Evolutionary conservation across 2,888 invertebrate species (phyloP).

Genomic region (Lottia scabra): DNA sequence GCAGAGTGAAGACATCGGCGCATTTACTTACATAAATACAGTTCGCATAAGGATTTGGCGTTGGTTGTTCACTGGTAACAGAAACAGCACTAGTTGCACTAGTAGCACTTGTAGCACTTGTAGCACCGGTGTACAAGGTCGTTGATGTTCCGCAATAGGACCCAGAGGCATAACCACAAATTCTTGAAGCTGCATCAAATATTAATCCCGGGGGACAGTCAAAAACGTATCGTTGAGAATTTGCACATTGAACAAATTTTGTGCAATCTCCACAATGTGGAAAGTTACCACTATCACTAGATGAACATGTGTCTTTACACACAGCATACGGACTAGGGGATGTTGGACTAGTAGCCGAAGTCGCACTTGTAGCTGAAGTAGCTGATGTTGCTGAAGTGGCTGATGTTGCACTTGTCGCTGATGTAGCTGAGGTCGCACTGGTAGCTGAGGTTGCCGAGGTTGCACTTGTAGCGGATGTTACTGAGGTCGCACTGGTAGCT

Average conservation of each 20-base stretch:
- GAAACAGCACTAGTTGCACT: slow-evolving; percentile 1
- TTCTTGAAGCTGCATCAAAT: not conserved
- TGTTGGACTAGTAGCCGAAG: no score
- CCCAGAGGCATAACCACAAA: not conserved
- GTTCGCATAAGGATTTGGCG: not conserved
- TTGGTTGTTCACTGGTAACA: not conserved
- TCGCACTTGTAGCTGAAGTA: no score
- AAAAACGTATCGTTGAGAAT: not conserved
- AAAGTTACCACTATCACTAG: not conserved
- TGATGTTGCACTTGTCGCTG: no score
- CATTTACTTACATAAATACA: not conserved
- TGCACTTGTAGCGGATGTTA: no score
- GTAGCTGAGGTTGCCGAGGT: no score
- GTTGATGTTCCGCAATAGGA: not conserved
- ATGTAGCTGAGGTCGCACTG: no score
- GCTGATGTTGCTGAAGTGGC: no score
- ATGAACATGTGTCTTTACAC: not conserved
- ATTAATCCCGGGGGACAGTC: not conserved
- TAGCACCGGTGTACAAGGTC: not conserved
- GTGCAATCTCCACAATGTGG: not conserved
- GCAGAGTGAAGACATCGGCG: not conserved
- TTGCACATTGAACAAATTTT: not conserved
- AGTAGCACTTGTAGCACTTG: not conserved
- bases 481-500: no score
- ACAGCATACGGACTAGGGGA: no score